phyloP scores from a whole-genome alignment of 2,113 vertebrate genomes.

The Cyrtonyx montezumae region DNA sequence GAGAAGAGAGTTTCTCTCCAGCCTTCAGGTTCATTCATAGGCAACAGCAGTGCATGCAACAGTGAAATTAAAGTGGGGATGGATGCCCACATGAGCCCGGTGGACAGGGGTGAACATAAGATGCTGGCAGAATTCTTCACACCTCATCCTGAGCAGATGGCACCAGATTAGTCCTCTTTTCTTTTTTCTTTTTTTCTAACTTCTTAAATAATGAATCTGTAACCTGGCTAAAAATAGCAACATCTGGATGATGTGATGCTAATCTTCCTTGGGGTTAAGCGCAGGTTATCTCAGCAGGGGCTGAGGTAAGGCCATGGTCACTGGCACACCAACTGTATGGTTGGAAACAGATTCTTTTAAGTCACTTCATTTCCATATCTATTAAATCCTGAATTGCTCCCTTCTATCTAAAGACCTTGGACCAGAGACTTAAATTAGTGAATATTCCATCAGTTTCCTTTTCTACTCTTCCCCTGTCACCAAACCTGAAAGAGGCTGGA shows the following conservation, averaged over 20 bases:
- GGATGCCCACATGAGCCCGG: not conserved
- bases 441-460: not conserved
- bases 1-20: not conserved
- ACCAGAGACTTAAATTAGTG: not conserved
- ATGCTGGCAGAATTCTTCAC: slow-evolving; percentile 14
- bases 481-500: not conserved
- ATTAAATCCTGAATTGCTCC: not conserved
- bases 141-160: slow-evolving; percentile 60
- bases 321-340: not conserved
- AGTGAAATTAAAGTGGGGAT: not conserved
- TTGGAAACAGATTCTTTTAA: not conserved
- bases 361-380: not conserved
- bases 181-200: not conserved
- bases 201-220: slow-evolving; percentile 35
- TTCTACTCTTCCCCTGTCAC: not conserved
- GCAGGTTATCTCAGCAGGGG: not conserved
- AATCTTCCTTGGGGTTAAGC: not conserved
- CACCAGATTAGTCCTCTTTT: not conserved
- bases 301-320: not conserved
- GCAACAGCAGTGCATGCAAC: not conserved
- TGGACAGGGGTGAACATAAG: not conserved
- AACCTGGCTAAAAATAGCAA: not conserved
- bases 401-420: not conserved
- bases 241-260: not conserved
- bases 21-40: not conserved